Evolutionary conservation across 2,113 vertebrate species (phyloP).

Genomic region (Brevimyrus niger): DNA sequence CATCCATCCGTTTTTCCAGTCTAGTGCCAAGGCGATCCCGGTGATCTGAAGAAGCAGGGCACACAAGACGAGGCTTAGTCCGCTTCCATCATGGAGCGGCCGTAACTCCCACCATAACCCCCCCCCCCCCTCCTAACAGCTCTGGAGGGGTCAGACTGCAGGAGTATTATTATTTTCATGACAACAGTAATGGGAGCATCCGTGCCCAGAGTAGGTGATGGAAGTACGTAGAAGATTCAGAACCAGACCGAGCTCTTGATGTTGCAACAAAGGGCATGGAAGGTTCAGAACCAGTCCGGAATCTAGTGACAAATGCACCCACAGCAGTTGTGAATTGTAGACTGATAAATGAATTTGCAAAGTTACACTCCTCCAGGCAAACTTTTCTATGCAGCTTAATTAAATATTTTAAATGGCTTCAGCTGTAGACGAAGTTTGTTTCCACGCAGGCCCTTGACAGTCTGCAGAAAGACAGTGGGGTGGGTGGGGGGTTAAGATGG

Average conservation of each 20-base stretch:
- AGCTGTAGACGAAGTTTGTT: not conserved
- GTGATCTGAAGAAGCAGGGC: not conserved
- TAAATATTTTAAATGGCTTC: not conserved
- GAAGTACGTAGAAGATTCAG: not conserved
- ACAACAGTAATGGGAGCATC: not conserved
- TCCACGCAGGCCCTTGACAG: not conserved
- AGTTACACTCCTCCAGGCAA: not conserved
- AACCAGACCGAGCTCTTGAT: not conserved
- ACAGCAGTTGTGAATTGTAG: not conserved
- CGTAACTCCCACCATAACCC: no score
- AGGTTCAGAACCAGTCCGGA: not conserved
- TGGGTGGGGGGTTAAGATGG: not conserved
- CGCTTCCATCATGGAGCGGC: not conserved
- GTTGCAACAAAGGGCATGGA: not conserved
- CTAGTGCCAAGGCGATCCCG: not conserved
- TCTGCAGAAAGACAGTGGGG: not conserved
- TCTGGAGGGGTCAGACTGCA: not conserved
- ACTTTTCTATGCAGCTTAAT: not conserved
- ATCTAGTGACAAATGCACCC: not conserved
- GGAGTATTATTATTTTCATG: not conserved
- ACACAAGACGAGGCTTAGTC: not conserved
- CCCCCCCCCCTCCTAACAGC: not conserved
- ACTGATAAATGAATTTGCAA: not conserved
- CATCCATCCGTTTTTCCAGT: not conserved
- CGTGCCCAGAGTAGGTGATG: not conserved